These are phyloP conservation scores for Acrobasis suavella DNA, from an alignment of 2,888 invertebrate genomes.

Conservation along the genomic window DNA sequence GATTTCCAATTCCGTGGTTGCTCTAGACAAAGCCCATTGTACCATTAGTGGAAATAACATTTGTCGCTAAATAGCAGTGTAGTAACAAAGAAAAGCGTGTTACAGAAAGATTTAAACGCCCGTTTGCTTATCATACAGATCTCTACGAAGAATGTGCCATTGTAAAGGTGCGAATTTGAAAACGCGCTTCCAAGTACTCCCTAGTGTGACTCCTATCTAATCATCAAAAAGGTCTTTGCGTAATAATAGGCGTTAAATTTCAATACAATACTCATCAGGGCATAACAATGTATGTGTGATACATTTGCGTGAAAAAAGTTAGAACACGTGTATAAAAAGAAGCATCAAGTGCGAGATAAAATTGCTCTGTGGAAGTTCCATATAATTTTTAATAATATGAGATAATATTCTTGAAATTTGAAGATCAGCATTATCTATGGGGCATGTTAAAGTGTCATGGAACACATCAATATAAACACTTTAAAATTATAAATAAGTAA, in stretches of 20 bases:
- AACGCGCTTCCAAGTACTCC: conserved; percentile 53
- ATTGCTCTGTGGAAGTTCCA: too few relatives aligned
- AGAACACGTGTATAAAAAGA: conserved; percentile 41
- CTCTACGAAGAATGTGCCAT: conserved; percentile 56
- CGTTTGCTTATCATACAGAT: conserved; percentile 61
- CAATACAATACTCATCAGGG: conserved; percentile 29
- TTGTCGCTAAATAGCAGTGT: conserved; percentile 56
- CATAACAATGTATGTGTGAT: conserved; percentile 43
- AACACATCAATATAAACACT: too few relatives aligned
- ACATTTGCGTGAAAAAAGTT: conserved; percentile 30
- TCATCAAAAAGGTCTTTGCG: conserved; percentile 50
- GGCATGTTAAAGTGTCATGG: too few relatives aligned
- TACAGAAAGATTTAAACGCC: conserved; percentile 62
- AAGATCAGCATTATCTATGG: too few relatives aligned
- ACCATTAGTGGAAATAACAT: conserved; percentile 55
- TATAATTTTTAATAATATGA: too few relatives aligned
- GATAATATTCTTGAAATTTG: too few relatives aligned
- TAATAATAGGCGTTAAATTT: conserved; percentile 34
- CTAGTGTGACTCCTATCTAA: conserved; percentile 53
- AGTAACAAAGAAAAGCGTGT: conserved; percentile 61
- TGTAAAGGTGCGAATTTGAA: conserved; percentile 61
- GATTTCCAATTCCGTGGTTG: conserved; percentile 43
- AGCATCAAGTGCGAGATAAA: too few relatives aligned
- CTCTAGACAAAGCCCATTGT: conserved; percentile 68
- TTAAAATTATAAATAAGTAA: too few relatives aligned